Conservation (phyloP, 2,113 vertebrate species). For the Bombycilla garrulus region DNA sequence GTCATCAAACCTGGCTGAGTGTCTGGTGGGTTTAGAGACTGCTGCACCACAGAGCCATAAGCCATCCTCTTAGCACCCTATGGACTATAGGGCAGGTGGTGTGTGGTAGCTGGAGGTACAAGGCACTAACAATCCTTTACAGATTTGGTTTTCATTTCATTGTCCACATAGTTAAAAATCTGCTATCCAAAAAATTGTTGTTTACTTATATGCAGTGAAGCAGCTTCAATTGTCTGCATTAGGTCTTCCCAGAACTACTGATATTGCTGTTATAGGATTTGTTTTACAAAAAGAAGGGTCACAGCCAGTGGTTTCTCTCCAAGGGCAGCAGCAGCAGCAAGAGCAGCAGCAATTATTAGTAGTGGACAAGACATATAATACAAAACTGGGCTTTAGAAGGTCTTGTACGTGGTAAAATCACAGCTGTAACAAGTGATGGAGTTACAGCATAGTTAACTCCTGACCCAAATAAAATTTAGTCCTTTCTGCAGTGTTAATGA, state of each 20-base stretch:
- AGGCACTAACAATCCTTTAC: background rate
- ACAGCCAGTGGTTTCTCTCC: background rate
- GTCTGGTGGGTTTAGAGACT: background rate
- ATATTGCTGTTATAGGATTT: background rate
- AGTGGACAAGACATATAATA: background rate
- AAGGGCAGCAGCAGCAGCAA: background rate
- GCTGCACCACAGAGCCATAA: background rate
- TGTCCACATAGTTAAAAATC: background rate
- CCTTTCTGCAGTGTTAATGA: background rate
- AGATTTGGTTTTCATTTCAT: background rate
- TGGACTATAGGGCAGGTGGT: background rate
- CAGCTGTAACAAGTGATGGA: background rate
- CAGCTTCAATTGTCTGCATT: background rate
- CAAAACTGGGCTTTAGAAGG: background rate
- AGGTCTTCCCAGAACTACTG: background rate
- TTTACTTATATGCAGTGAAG: background rate
- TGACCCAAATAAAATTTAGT: background rate
- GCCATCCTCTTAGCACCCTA: background rate
- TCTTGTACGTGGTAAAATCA: background rate
- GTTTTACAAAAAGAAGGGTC: background rate
- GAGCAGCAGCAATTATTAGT: background rate
- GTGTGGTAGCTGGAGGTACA: background rate
- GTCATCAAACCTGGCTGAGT: background rate
- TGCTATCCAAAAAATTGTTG: background rate
- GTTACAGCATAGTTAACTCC: background rate